These are phyloP conservation scores for Scaeva pyrastri DNA, from an alignment of 2,888 invertebrate species.

Conservation along the genomic window DNA sequence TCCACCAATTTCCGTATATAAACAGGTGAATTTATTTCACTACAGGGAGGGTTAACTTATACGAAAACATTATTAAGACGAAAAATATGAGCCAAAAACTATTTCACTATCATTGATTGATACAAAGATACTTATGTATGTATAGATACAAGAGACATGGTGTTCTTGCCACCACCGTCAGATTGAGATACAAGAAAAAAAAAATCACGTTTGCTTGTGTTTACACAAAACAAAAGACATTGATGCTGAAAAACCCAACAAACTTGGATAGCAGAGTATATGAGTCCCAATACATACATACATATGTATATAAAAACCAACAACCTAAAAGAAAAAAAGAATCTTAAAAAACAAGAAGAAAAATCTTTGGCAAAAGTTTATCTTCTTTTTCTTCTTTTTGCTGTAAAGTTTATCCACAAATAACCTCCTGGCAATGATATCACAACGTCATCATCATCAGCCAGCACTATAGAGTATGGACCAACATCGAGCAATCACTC, in stretches of 20 bases:
- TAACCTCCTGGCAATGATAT: constrained; percentile 68
- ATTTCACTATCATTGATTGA: background rate
- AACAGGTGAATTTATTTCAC: background rate
- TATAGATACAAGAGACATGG: background rate
- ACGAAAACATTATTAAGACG: constrained; percentile 8
- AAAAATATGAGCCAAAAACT: constrained; percentile 17
- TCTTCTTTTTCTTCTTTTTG: constrained; percentile 6
- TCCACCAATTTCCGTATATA: too few relatives aligned
- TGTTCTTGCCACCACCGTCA: background rate
- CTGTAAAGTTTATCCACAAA: constrained; percentile 69
- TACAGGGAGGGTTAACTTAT: background rate
- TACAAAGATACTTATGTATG: background rate
- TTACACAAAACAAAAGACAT: constrained; percentile 43
- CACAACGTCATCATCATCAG: constrained; percentile 71
- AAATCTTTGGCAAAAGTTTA: constrained; percentile 48
- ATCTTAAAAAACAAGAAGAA: constrained; percentile 19
- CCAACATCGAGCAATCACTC: constrained; percentile 49
- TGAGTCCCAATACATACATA: too few relatives aligned
- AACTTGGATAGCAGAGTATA: background rate
- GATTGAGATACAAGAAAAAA: constrained; percentile 7
- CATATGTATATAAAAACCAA: too few relatives aligned
- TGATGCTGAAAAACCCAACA: constrained; percentile 8
- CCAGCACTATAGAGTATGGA: constrained; percentile 30
- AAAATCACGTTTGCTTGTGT: constrained; percentile 36
- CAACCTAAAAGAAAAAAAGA: constrained; percentile 15